Percentiles rank a stretch among this genome's conserved stretches.
Evolutionary conservation across 2,113 vertebrate genomes (phyloP).

Genomic region (rat (Rattus norvegicus)): GRCr8 NC_086019.1:228523501-228524000

Average conservation of each 20-base stretch:
- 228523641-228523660: background rate
- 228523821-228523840: background rate
- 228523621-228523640: background rate
- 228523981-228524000: background rate
- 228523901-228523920: too few relatives aligned
- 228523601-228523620: background rate
- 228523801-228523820: background rate
- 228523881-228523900: too few relatives aligned
- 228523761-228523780: background rate
- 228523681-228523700: background rate
- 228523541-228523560: background rate
- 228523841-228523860: background rate
- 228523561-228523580: background rate
- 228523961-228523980: background rate
- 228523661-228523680: background rate
- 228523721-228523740: background rate
- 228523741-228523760: background rate
- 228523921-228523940: background rate
- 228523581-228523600: background rate
- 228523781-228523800: background rate
- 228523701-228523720: background rate
- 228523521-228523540: background rate
- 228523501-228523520: background rate
- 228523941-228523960: background rate
- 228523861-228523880: slow-evolving; percentile 20